These are phyloP conservation scores for Spongilla lacustris DNA, from an alignment of 37 sponge, comb jelly and placozoan genomes.

Conservation along the genomic window DNA sequence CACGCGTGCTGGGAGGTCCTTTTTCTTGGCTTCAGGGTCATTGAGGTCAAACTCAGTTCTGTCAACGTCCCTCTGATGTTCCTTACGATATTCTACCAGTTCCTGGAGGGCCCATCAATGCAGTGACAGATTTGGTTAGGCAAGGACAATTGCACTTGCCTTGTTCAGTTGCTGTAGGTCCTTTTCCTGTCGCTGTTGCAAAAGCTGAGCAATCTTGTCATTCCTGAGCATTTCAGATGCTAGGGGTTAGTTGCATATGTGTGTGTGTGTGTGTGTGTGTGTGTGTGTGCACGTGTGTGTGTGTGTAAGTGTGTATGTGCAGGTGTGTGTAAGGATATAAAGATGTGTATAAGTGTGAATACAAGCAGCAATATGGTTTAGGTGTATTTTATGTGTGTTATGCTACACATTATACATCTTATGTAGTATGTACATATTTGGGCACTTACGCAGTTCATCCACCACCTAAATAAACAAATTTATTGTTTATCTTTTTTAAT, in stretches of 20 bases:
- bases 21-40: conserved; percentile 91
- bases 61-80: conserved; percentile 76
- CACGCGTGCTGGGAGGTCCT: conserved; percentile 89
- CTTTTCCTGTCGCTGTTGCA: conserved; percentile 74
- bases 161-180: conserved; percentile 55
- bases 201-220: conserved; percentile 70
- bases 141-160: conserved; percentile 24
- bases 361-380: too few relatives aligned
- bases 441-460: too few relatives aligned
- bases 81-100: conserved; percentile 73
- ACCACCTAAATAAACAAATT: too few relatives aligned
- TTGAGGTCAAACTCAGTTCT: conserved; percentile 94
- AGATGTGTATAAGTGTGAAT: background rate
- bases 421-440: background rate
- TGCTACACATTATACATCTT: too few relatives aligned
- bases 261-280: background rate
- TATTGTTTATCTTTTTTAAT: too few relatives aligned
- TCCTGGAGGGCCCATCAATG: conserved; percentile 25
- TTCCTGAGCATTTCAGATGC: conserved; percentile 80
- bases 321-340: background rate
- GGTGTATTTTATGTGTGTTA: too few relatives aligned
- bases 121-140: background rate
- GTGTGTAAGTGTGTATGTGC: too few relatives aligned
- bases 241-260: background rate
- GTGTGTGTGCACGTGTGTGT: too few relatives aligned